phyloP scores from a whole-genome alignment of 2,797 vertebrate genomes.

The Lithobates pipiens region DNA sequence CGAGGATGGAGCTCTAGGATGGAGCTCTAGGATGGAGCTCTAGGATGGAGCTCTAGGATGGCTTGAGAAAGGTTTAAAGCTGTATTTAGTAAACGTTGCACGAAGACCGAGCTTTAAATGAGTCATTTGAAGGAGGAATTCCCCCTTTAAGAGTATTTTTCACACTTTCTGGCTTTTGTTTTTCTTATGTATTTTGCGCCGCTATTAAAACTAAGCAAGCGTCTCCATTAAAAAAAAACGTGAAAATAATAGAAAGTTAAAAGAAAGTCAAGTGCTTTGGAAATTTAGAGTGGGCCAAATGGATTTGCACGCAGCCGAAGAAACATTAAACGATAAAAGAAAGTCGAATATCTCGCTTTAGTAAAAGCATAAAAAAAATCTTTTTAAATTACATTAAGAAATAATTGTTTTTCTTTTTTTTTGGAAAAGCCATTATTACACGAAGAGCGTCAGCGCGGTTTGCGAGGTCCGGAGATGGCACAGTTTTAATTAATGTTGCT shows the following conservation, averaged over 20 bases:
- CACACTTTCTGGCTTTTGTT: neutral
- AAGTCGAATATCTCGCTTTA: neutral
- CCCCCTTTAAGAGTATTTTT: neutral
- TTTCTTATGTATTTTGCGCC: neutral
- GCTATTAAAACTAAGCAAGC: neutral
- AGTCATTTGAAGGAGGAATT: no score
- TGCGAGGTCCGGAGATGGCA: neutral
- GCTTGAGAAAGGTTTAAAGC: no score
- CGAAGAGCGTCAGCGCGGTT: neutral
- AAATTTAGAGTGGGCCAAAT: neutral
- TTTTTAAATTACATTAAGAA: constrained; percentile 33
- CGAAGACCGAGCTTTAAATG: no score
- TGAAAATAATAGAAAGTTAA: neutral
- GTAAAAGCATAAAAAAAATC: constrained; percentile 44
- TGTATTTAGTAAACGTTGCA: no score
- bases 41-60: no score
- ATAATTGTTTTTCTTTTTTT: constrained; percentile 59
- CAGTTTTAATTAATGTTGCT: constrained; percentile 56
- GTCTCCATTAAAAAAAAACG: neutral
- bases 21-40: no score
- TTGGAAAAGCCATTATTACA: constrained; percentile 37
- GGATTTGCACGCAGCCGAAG: neutral
- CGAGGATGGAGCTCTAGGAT: no score
- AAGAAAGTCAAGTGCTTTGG: neutral
- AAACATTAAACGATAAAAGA: constrained; percentile 13